phyloP scores from a whole-genome alignment of 2,888 invertebrate genomes.

The Epiblema foenella region DNA sequence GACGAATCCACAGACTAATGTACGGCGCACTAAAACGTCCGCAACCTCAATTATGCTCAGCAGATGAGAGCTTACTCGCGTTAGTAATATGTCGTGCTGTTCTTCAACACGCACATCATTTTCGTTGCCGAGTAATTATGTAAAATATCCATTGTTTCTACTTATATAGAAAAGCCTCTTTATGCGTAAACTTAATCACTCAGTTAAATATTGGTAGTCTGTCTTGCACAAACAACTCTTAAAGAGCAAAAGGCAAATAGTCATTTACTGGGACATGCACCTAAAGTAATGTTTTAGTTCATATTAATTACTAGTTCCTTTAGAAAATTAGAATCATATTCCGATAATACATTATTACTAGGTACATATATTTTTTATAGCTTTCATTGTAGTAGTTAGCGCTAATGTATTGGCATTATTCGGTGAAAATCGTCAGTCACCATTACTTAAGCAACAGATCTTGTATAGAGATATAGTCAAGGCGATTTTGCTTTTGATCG shows the following conservation, averaged over 20 bases:
- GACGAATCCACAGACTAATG: slow-evolving; percentile 38
- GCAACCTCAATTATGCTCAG: slow-evolving; percentile 16
- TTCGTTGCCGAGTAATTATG: neutral
- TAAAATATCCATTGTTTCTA: neutral
- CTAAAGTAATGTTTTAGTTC: neutral
- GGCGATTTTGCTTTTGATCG: slow-evolving; percentile 51
- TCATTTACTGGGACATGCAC: neutral
- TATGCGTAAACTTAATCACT: neutral
- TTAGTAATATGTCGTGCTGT: slow-evolving; percentile 8
- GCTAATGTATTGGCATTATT: slow-evolving; percentile 35
- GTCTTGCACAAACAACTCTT: too few species aligned
- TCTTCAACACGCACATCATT: slow-evolving; percentile 20
- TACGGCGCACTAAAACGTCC: slow-evolving; percentile 28
- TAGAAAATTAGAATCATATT: slow-evolving; percentile 1
- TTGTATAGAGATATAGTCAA: slow-evolving; percentile 42
- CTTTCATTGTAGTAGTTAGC: slow-evolving; percentile 31
- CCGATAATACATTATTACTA: neutral
- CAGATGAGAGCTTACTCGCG: slow-evolving; percentile 21
- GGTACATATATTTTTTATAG: slow-evolving; percentile 18
- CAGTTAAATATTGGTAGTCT: neutral
- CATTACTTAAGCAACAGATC: slow-evolving; percentile 44
- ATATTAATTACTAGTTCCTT: neutral
- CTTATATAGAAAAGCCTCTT: too few species aligned
- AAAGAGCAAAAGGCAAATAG: neutral
- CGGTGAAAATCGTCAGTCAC: slow-evolving; percentile 41